These are phyloP conservation scores for Atta texana DNA, from an alignment of 1,140 invertebrate species.

Conservation along the genomic window DNA sequence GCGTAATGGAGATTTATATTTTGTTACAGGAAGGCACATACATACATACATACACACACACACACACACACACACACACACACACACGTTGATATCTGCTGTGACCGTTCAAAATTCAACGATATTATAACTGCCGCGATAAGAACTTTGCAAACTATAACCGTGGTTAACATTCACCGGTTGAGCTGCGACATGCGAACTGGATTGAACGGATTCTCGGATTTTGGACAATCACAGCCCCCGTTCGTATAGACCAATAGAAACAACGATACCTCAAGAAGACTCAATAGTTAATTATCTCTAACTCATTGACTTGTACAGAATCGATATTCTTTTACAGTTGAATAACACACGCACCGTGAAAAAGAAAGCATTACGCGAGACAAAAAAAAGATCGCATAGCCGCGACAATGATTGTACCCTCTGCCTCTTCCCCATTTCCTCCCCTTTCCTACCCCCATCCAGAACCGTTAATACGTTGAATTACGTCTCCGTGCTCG, in stretches of 20 bases:
- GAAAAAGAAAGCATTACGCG: conserved; percentile 64
- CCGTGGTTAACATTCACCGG: conserved; percentile 2
- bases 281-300: conserved; percentile 86
- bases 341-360: conserved; percentile 67
- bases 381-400: conserved; percentile 65
- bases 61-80: conserved; percentile 74
- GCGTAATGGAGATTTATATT: conserved; percentile 86
- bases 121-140: conserved; percentile 55
- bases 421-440: background rate
- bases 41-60: conserved; percentile 65
- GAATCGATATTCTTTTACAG: conserved; percentile 86
- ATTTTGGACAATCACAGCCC: conserved; percentile 78
- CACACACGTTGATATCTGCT: conserved; percentile 77
- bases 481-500: conserved; percentile 78
- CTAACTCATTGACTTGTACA: conserved; percentile 85
- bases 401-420: conserved; percentile 53
- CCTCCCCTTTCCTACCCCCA: background rate
- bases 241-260: conserved; percentile 86
- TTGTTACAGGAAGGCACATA: conserved; percentile 85
- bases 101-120: conserved; percentile 75
- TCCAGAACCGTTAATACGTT: conserved; percentile 47
- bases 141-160: conserved; percentile 19
- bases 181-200: background rate
- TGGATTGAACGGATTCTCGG: background rate
- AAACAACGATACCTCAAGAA: conserved; percentile 87